Evolutionary conservation across 2,888 invertebrate genomes (phyloP).

Genomic region (Xylota sylvarum): DNA sequence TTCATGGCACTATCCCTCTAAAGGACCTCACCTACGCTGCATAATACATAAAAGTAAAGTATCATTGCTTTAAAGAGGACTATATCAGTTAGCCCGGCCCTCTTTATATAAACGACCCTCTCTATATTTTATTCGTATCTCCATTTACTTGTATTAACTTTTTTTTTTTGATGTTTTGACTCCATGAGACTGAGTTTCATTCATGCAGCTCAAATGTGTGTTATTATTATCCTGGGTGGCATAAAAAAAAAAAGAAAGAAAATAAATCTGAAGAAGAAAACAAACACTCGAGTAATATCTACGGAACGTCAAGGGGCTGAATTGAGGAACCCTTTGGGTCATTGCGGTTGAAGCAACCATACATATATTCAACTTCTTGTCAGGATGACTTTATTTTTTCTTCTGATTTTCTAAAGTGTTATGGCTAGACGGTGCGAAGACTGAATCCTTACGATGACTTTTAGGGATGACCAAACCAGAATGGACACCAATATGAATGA

Average conservation of each 20-base stretch:
- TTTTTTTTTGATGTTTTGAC: slow-evolving; percentile 12
- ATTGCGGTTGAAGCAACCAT: slow-evolving; percentile 54
- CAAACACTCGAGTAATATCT: slow-evolving; percentile 50
- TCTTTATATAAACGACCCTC: slow-evolving; percentile 54
- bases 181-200: slow-evolving; percentile 25
- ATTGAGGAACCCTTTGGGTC: slow-evolving; percentile 56
- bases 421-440: slow-evolving; percentile 57
- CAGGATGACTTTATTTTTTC: slow-evolving; percentile 27
- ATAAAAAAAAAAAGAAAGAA: slow-evolving; percentile 3
- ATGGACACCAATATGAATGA: slow-evolving; percentile 34
- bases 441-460: slow-evolving; percentile 16
- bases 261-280: slow-evolving; percentile 29
- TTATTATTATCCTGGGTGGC: slow-evolving; percentile 45
- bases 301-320: slow-evolving; percentile 44
- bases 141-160: slow-evolving; percentile 51
- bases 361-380: slow-evolving; percentile 16
- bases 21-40: slow-evolving; percentile 31
- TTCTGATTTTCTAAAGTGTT: slow-evolving; percentile 41
- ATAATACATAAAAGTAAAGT: slow-evolving; percentile 27
- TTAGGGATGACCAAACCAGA: slow-evolving; percentile 34
- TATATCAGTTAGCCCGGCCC: slow-evolving; percentile 48
- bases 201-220: slow-evolving; percentile 41
- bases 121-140: slow-evolving; percentile 49
- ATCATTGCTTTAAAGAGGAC: slow-evolving; percentile 32
- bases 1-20: slow-evolving; percentile 16